Conservation (phyloP, 1,140 invertebrate genomes). For the Kradibia gibbosae region DNA sequence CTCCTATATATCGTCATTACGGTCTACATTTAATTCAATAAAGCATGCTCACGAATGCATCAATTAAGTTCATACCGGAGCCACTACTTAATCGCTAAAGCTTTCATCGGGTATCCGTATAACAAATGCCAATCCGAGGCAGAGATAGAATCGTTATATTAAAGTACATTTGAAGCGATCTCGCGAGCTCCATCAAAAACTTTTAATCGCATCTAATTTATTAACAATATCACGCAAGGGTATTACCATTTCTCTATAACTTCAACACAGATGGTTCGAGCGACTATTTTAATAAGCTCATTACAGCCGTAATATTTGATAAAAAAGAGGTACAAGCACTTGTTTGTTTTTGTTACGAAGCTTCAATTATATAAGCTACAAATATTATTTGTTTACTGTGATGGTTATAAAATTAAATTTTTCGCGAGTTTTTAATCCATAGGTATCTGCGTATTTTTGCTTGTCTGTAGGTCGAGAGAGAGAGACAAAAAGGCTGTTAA, state of each 20-base stretch:
- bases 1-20: neutral
- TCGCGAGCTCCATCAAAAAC: slow-evolving; percentile 23
- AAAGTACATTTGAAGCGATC: neutral
- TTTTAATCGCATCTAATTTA: slow-evolving; percentile 33
- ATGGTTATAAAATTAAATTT: slow-evolving; percentile 27
- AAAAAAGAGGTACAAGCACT: neutral
- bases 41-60: slow-evolving; percentile 18
- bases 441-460: slow-evolving; percentile 1
- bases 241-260: neutral
- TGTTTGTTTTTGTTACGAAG: neutral
- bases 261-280: neutral
- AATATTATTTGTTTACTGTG: slow-evolving; percentile 33
- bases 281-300: slow-evolving; percentile 18
- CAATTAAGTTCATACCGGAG: slow-evolving; percentile 22
- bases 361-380: neutral
- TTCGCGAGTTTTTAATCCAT: no score
- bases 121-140: neutral
- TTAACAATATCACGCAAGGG: slow-evolving; percentile 6
- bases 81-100: neutral
- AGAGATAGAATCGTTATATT: slow-evolving; percentile 10
- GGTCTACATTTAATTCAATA: slow-evolving; percentile 39
- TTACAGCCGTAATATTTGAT: neutral
- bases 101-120: neutral
- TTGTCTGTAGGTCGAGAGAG: neutral
- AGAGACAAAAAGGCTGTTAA: neutral